phyloP scores from a whole-genome alignment of 64 coral and sea anemone genomes.

The Actinia tenebrosa region DNA sequence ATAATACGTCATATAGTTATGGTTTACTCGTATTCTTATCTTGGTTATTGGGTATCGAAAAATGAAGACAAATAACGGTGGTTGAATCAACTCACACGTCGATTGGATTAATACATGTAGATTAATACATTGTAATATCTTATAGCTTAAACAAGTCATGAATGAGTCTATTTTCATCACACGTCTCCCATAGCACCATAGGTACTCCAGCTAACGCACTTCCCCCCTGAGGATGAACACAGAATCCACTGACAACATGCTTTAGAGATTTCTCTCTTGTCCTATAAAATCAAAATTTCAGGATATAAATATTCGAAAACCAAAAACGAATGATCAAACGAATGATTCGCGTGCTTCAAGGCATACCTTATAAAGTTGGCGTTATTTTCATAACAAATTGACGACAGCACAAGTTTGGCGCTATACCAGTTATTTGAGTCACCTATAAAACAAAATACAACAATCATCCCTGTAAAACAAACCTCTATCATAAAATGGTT shows the following conservation, averaged over 20 bases:
- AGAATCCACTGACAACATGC: conserved; percentile 18
- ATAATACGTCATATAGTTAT: no score
- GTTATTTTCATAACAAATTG: background rate
- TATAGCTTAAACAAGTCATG: conserved; percentile 33
- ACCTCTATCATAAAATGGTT: no score
- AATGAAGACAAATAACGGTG: no score
- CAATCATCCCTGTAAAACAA: no score
- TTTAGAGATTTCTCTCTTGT: conserved; percentile 35
- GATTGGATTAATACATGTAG: no score
- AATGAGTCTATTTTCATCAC: conserved; percentile 27
- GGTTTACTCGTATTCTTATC: no score
- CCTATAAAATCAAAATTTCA: background rate
- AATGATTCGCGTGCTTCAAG: no score
- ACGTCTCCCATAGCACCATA: conserved; percentile 36
- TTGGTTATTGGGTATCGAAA: no score
- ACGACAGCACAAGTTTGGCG: conserved; percentile 10
- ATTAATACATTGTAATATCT: background rate
- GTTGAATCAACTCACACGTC: no score
- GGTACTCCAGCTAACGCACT: background rate
- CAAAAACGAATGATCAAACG: no score
- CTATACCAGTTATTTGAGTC: background rate
- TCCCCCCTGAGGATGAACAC: conserved; percentile 24
- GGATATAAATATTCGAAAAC: no score
- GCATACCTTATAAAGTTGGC: background rate
- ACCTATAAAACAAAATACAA: background rate